A percentile compares a stretch with the other conserved stretches of the same genome.
Conservation (phyloP, 2,797 vertebrate species). For the Eleutherodactylus coqui region DNA sequence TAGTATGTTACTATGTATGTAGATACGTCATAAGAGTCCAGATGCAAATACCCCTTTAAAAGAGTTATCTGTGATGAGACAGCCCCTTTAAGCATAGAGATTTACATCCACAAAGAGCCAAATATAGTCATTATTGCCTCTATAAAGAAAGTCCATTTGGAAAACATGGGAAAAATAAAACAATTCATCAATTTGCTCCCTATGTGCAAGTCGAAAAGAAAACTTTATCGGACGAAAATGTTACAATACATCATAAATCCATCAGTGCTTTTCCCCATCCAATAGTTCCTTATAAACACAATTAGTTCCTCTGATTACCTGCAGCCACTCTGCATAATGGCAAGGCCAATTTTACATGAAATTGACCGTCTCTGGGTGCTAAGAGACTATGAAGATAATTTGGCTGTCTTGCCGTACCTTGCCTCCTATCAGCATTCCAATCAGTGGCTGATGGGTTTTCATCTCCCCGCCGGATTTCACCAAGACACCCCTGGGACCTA, state of each 20-base stretch:
- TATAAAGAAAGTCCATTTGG: not conserved
- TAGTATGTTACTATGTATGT: no score
- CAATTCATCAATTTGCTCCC: not conserved
- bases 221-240: constrained; percentile 7
- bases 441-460: constrained; percentile 70
- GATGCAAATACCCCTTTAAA: not conserved
- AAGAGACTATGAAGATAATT: constrained; percentile 66
- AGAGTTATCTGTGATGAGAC: not conserved
- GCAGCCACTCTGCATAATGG: constrained; percentile 58
- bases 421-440: constrained; percentile 73
- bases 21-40: no score
- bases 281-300: constrained; percentile 46
- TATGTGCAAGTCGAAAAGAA: constrained; percentile 2
- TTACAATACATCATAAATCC: constrained; percentile 29
- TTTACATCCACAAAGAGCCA: not conserved
- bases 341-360: constrained; percentile 68
- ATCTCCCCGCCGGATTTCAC: constrained; percentile 76
- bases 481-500: constrained; percentile 72
- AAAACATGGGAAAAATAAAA: not conserved
- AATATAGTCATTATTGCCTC: not conserved
- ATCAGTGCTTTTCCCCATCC: not conserved
- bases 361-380: constrained; percentile 65
- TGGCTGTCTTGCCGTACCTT: constrained; percentile 67
- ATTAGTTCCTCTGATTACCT: constrained; percentile 65
- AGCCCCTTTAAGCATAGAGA: not conserved